A percentile compares a stretch with the other conserved stretches of the same genome.
phyloP scores from a whole-genome alignment of 1,140 invertebrate genomes.

The Scaptomyza pallida region DNA sequence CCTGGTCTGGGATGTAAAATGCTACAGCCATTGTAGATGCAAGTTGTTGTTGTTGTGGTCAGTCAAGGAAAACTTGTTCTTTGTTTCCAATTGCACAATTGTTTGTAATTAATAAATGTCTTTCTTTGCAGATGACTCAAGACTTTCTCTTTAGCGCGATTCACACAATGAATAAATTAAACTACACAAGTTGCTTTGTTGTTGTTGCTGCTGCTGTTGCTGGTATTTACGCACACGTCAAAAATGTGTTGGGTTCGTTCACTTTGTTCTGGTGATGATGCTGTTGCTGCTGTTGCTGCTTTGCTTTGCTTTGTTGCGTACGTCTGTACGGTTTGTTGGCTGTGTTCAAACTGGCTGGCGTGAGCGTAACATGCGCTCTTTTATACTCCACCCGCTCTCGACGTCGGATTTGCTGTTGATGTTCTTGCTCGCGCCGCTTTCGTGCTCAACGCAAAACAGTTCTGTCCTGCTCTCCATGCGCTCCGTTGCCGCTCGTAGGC shows the following conservation, averaged over 20 bases:
- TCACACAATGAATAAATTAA: conserved; percentile 67
- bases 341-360: conserved; percentile 53
- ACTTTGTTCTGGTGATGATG: conserved; percentile 61
- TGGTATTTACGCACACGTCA: conserved; percentile 36
- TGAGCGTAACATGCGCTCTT: conserved; percentile 35
- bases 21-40: conserved; percentile 71
- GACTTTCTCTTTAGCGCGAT: conserved; percentile 71
- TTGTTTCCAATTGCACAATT: conserved; percentile 74
- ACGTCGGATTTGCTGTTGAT: conserved; percentile 10
- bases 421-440: conserved; percentile 7
- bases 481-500: conserved; percentile 15
- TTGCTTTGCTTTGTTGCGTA: conserved; percentile 7
- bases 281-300: conserved; percentile 17
- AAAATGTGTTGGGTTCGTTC: conserved; percentile 60
- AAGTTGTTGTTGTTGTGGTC: conserved; percentile 20
- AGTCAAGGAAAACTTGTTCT: conserved; percentile 42
- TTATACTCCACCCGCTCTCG: conserved; percentile 57
- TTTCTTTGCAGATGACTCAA: conserved; percentile 59
- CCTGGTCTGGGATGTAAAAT: conserved; percentile 78
- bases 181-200: conserved; percentile 65
- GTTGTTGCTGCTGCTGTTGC: conserved; percentile 22
- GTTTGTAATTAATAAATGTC: conserved; percentile 42
- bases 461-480: conserved; percentile 24
- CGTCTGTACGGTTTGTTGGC: conserved; percentile 46
- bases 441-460: not conserved